Conservation (phyloP, 2,113 vertebrate species). For the Condylura cristata region DNA sequence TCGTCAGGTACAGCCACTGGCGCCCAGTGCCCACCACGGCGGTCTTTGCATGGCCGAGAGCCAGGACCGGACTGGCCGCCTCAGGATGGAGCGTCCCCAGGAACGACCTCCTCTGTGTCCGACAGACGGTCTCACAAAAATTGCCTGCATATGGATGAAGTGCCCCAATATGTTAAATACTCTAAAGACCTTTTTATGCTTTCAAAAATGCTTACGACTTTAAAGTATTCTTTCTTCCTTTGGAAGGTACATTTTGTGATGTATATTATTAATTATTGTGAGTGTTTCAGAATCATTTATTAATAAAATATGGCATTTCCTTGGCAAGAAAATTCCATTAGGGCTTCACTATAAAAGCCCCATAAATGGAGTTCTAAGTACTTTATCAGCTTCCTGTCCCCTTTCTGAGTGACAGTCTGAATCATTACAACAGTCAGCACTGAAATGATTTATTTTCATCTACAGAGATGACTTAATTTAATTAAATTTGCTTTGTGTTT, state of each 20-base stretch:
- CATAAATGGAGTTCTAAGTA: constrained; percentile 72
- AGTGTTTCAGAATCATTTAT: constrained; percentile 64
- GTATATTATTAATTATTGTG: constrained; percentile 60
- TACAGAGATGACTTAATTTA: constrained; percentile 81
- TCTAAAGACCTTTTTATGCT: not conserved
- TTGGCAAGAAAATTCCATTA: constrained; percentile 66
- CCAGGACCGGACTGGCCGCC: not conserved
- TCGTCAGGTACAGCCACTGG: no score
- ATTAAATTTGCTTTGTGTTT: constrained; percentile 83
- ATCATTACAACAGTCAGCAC: constrained; percentile 71
- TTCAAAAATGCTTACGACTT: constrained; percentile 42
- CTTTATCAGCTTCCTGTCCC: constrained; percentile 70
- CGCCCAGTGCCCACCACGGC: no score
- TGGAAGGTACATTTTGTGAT: constrained; percentile 28
- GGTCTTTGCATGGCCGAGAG: not conserved
- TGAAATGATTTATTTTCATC: constrained; percentile 82
- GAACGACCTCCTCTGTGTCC: not conserved
- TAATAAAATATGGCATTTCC: constrained; percentile 79
- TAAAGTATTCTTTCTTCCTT: constrained; percentile 14
- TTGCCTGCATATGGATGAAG: not conserved
- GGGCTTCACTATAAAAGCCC: constrained; percentile 36
- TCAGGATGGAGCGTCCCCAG: not conserved
- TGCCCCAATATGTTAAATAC: not conserved
- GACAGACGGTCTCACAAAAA: not conserved
- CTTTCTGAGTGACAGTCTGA: constrained; percentile 74